Base-by-base conservation (phyloP, 2,888 invertebrate species). In the Cyclophora punctaria region DNA sequence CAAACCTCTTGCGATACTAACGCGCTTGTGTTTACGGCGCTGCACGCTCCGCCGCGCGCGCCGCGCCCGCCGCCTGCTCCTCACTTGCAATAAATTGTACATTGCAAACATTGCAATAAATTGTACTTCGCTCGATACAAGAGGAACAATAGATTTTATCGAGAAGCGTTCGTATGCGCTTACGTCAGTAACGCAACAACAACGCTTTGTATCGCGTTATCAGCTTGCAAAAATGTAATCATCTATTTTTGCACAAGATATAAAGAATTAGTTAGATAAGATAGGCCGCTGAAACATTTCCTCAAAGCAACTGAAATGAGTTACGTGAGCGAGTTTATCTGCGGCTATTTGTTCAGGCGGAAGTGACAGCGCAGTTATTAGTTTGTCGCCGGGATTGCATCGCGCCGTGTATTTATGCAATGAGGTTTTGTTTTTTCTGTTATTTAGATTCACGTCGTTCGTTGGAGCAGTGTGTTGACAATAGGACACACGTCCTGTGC, bases 1-100 rank as follows among this genome's bases (percentile, higher is more conserved):
- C 84, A 87, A 73, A 87, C 86, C 86, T 82, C 85, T 81, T 86
- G 82, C 75, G 75, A 81, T 79, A 84, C 72, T 83, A 77, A 84
- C 76, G 67, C 61, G 58, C 20, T 54, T 57, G 60, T 61, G 59
- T 58, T 57, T 54, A 60, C 54, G 53, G 60, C 51, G 58, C 52
- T 57, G 54, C 60, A 54, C 48, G 50, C 48, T n/a, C 55, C 58
- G 46, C 53, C 37, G 37, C 4, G 4, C 37, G 52, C 57, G 34
- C 44, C 44, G 44, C 20, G 20, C 44, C 5, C 34, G 20, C 41
- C 45, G 45, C 53, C 48, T 49, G 51, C 49, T 46, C 49, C 50
- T 51, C 41, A 46, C 46, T 52, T 46, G 34, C 35, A 35, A 44
- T 46, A 46, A 46, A 37, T 37, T 46, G 46, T 3, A 37, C 3